A percentile compares a stretch with the other conserved stretches of the same genome.
Conservation (phyloP, 2,797 vertebrate genomes). For the Poecile montanus region DNA sequence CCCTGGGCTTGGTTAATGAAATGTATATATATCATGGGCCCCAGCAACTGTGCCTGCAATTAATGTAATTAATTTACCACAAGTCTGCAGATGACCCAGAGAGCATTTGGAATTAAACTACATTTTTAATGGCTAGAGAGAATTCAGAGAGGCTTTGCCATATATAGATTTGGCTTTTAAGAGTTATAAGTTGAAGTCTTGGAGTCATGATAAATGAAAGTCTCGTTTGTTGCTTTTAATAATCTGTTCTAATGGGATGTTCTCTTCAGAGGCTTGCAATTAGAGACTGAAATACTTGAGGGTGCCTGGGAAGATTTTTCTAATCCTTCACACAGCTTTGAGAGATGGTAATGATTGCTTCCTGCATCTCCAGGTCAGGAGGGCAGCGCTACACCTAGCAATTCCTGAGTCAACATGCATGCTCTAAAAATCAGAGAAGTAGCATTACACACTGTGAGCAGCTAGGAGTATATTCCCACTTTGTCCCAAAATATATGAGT, state of each 20-base stretch:
- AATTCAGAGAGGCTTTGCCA: background rate
- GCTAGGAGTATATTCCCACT: background rate
- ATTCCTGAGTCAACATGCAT: background rate
- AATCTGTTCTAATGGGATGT: constrained; percentile 32
- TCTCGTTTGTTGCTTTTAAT: constrained; percentile 53
- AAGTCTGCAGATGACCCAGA: constrained; percentile 12
- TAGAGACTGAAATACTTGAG: constrained; percentile 25
- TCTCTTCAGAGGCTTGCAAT: constrained; percentile 44
- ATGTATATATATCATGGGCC: background rate
- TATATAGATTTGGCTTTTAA: constrained; percentile 8
- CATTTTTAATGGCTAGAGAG: background rate
- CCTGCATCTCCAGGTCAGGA: background rate
- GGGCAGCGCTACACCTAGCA: background rate
- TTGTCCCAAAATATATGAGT: background rate
- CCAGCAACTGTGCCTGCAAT: constrained; percentile 7
- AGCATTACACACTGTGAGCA: background rate
- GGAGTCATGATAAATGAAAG: constrained; percentile 12
- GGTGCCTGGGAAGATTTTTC: constrained; percentile 18
- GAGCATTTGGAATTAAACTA: background rate
- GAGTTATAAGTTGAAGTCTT: background rate
- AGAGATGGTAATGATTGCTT: background rate
- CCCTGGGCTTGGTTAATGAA: constrained; percentile 28
- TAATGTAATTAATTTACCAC: constrained; percentile 43
- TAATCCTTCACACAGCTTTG: background rate
- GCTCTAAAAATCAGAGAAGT: background rate